A percentile compares a stretch with the other conserved stretches of the same genome.
These are phyloP conservation scores for Bombyx mandarina DNA, from an alignment of 1,140 invertebrate species.

Conservation along the genomic window DNA sequence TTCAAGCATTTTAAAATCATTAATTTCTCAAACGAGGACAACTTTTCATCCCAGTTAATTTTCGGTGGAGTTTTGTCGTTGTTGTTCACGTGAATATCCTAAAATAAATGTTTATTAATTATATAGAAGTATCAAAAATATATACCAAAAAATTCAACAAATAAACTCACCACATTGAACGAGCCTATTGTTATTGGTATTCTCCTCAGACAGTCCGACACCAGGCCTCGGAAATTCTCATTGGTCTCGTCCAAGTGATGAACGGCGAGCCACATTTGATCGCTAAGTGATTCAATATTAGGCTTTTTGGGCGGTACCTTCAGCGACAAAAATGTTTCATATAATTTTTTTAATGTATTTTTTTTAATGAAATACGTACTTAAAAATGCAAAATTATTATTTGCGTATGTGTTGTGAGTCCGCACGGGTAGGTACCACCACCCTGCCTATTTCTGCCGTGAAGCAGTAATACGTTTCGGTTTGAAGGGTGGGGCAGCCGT, in stretches of 20 bases:
- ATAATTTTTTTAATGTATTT: neutral
- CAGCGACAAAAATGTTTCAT: neutral
- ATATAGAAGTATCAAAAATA: too few species aligned
- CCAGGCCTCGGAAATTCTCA: conserved; percentile 65
- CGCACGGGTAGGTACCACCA: too few species aligned
- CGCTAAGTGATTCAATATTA: conserved; percentile 65
- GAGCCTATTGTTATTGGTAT: conserved; percentile 74
- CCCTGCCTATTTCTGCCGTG: too few species aligned
- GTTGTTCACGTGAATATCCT: conserved; percentile 72
- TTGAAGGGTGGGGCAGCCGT: too few species aligned
- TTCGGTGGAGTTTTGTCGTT: conserved; percentile 36
- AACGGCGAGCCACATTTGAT: conserved; percentile 75
- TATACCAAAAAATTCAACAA: too few species aligned
- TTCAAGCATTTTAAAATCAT: conserved; percentile 84
- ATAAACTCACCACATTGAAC: conserved; percentile 68
- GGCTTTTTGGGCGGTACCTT: conserved; percentile 71
- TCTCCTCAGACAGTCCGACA: conserved; percentile 67
- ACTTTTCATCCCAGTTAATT: conserved; percentile 73
- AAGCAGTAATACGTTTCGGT: too few species aligned
- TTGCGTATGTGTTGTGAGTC: neutral
- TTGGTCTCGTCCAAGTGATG: conserved; percentile 74
- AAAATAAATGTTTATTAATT: conserved; percentile 8
- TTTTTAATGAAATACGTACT: neutral
- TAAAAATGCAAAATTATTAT: neutral
- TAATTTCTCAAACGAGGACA: conserved; percentile 84